phyloP scores from a whole-genome alignment of 1,140 invertebrate genomes.

The Pogonognathellus flavescens region DNA sequence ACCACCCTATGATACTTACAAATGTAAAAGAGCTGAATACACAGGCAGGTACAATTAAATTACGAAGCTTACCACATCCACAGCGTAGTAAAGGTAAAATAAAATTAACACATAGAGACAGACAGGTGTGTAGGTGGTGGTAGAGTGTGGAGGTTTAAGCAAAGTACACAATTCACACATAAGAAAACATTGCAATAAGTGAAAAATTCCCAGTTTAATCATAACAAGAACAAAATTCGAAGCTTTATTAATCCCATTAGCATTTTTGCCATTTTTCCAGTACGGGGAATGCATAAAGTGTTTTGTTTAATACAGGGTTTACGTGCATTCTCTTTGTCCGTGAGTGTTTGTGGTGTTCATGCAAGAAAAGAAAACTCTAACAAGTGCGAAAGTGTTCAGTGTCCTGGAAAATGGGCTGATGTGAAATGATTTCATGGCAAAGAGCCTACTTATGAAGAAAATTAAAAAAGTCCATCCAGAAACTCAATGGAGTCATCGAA shows the following conservation, averaged over 20 bases:
- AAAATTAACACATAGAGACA: no score
- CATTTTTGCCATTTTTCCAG: not conserved
- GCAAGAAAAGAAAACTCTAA: not conserved
- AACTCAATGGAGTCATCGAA: not conserved
- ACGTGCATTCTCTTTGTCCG: not conserved
- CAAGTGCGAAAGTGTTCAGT: conserved; percentile 7
- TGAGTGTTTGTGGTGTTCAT: no score
- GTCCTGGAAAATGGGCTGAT: conserved; percentile 12
- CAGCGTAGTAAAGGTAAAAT: not conserved
- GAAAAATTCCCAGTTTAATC: not conserved
- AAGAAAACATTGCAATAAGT: conserved; percentile 19
- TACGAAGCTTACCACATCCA: not conserved
- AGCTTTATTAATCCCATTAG: not conserved
- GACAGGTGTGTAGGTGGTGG: no score
- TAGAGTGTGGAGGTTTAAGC: no score
- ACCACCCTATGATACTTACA: not conserved
- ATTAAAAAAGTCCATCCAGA: not conserved
- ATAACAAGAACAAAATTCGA: not conserved
- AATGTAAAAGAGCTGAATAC: not conserved
- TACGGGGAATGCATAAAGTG: not conserved
- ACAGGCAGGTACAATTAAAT: not conserved
- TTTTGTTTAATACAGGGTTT: not conserved
- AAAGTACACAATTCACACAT: not conserved
- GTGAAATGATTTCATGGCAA: not conserved
- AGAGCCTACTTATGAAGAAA: not conserved